A percentile compares a stretch with the other conserved stretches of the same genome.
phyloP scores from a whole-genome alignment of 2,797 vertebrate species.

The Mus caroli region DNA sequence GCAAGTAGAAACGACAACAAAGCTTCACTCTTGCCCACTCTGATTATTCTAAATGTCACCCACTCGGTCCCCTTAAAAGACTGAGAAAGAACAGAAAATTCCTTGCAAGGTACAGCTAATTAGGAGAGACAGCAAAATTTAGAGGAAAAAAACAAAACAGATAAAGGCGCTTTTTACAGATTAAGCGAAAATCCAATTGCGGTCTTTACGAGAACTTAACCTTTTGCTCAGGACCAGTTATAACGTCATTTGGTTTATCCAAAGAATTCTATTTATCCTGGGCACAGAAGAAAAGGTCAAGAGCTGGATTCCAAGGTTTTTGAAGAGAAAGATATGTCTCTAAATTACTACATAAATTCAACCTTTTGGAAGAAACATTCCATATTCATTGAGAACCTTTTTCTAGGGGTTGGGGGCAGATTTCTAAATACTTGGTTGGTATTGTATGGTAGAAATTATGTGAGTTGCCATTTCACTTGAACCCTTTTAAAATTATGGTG shows the following conservation, averaged over 20 bases:
- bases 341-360: conserved; percentile 72
- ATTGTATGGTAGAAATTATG: conserved; percentile 47
- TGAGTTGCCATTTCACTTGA: conserved; percentile 55
- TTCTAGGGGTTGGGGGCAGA: not conserved
- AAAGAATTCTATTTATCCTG: conserved; percentile 80
- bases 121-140: conserved; percentile 32
- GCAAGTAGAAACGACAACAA: not conserved
- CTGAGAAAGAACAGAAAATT: conserved; percentile 17
- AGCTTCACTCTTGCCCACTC: not conserved
- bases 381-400: conserved; percentile 65
- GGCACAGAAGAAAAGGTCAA: conserved; percentile 76
- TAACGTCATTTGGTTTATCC: conserved; percentile 76
- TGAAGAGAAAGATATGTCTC: conserved; percentile 62
- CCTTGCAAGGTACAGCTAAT: conserved; percentile 45
- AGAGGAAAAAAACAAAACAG: conserved; percentile 72
- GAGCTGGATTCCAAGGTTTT: conserved; percentile 72
- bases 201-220: conserved; percentile 72
- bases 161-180: conserved; percentile 29
- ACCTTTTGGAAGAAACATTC: conserved; percentile 75
- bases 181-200: conserved; percentile 75
- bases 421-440: conserved; percentile 34
- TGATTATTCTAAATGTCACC: conserved; percentile 48
- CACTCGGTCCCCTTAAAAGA: not conserved
- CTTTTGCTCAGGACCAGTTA: conserved; percentile 79
- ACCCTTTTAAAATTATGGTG: conserved; percentile 50